phyloP scores from a whole-genome alignment of 2,888 invertebrate genomes.

The Parelbella ahira region DNA sequence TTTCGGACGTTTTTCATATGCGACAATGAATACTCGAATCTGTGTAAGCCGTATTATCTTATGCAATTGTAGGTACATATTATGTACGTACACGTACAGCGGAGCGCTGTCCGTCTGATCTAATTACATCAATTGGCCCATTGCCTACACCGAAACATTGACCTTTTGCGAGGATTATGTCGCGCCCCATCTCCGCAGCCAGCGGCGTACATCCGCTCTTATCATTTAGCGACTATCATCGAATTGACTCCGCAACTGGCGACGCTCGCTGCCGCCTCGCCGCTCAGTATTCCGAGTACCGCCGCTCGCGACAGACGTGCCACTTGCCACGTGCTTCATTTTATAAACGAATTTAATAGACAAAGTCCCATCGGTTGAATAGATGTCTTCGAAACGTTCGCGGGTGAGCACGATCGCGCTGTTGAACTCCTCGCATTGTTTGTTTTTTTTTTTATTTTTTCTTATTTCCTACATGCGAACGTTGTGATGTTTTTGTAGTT shows the following conservation, averaged over 20 bases:
- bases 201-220: slow-evolving; percentile 41
- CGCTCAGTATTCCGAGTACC: slow-evolving; percentile 30
- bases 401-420: too few relatives aligned
- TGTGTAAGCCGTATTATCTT: too few relatives aligned
- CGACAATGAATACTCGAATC: too few relatives aligned
- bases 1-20: too few relatives aligned
- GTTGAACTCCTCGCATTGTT: slow-evolving; percentile 28
- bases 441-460: too few relatives aligned
- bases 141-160: slow-evolving; percentile 74
- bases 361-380: too few relatives aligned
- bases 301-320: slow-evolving; percentile 25
- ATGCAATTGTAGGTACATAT: too few relatives aligned
- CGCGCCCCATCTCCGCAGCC: slow-evolving; percentile 35
- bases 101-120: slow-evolving; percentile 2
- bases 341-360: too few relatives aligned
- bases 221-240: slow-evolving; percentile 42
- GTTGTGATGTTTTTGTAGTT: slow-evolving; percentile 28
- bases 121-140: slow-evolving; percentile 47
- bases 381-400: too few relatives aligned
- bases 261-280: slow-evolving; percentile 1
- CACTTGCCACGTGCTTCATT: too few relatives aligned
- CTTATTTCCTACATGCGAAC: slow-evolving; percentile 25
- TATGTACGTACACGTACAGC: too few relatives aligned
- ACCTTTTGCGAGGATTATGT: slow-evolving; percentile 64
- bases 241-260: slow-evolving; percentile 25